Conservation (phyloP, 2,888 invertebrate species). For the Deroplatys truncata region DNA sequence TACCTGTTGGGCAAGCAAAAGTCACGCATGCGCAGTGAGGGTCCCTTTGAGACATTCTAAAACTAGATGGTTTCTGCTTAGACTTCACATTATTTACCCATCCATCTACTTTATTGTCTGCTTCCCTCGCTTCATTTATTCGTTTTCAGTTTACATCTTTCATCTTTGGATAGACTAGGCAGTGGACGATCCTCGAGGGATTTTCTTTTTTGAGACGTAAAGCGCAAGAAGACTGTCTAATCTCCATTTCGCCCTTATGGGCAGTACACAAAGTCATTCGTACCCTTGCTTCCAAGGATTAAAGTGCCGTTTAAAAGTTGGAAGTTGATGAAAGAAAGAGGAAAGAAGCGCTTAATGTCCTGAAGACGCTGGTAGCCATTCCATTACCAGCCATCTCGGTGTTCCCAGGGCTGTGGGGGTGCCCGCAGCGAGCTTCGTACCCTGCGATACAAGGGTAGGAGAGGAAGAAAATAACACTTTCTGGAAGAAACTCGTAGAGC, state of each 20-base stretch:
- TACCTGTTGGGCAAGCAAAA: too few relatives aligned
- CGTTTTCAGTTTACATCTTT: background rate
- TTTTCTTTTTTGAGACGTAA: background rate
- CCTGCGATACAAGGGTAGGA: background rate
- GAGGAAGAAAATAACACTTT: background rate
- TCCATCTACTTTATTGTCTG: background rate
- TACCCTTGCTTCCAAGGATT: background rate
- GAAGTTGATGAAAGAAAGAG: background rate
- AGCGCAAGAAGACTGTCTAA: background rate
- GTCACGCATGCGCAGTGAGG: too few relatives aligned
- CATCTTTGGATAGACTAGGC: too few relatives aligned
- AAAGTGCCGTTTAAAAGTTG: background rate
- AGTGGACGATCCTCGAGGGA: too few relatives aligned
- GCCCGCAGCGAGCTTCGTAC: background rate
- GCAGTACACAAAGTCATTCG: background rate
- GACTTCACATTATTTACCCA: too few relatives aligned
- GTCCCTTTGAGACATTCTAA: too few relatives aligned
- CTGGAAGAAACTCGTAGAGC: background rate
- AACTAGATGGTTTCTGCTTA: too few relatives aligned
- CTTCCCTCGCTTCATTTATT: background rate
- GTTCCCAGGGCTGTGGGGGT: background rate
- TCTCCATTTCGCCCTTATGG: background rate
- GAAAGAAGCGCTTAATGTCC: background rate
- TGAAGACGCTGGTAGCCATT: background rate
- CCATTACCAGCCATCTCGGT: background rate